phyloP scores from a whole-genome alignment of 1,140 invertebrate species.

The Onthophagus taurus region DNA sequence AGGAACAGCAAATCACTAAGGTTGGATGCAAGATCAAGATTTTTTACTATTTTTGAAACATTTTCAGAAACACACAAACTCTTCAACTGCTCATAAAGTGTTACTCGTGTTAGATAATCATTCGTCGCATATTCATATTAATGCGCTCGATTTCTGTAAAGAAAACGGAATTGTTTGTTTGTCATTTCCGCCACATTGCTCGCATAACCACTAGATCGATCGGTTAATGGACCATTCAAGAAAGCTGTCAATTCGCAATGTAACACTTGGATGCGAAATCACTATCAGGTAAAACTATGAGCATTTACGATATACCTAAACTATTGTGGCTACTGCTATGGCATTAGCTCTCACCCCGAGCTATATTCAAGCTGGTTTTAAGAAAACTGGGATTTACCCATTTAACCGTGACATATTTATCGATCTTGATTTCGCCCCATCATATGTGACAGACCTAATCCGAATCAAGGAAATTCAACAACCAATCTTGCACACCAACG shows the following conservation, averaged over 20 bases:
- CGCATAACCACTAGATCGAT: conserved; percentile 12
- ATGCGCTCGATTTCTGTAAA: conserved; percentile 28
- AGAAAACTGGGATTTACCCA: no score
- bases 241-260: conserved; percentile 27
- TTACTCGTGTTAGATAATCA: conserved; percentile 31
- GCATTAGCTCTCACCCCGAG: no score
- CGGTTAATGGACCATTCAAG: conserved; percentile 35
- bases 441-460: no score
- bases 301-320: conserved; percentile 41
- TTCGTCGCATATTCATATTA: conserved; percentile 27
- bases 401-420: no score
- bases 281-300: conserved; percentile 41
- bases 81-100: conserved; percentile 22
- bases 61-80: conserved; percentile 26
- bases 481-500: no score
- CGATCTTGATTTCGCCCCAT: no score
- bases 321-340: conserved; percentile 33
- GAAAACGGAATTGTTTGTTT: conserved; percentile 27
- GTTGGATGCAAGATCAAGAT: conserved; percentile 19
- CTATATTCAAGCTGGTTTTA: no score
- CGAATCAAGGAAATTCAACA: no score
- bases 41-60: conserved; percentile 26
- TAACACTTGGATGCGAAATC: conserved; percentile 38
- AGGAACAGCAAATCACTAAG: conserved; percentile 12
- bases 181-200: conserved; percentile 17